Base-by-base conservation (phyloP, 2,113 vertebrate species). In the Platycercus adscitus region DNA sequence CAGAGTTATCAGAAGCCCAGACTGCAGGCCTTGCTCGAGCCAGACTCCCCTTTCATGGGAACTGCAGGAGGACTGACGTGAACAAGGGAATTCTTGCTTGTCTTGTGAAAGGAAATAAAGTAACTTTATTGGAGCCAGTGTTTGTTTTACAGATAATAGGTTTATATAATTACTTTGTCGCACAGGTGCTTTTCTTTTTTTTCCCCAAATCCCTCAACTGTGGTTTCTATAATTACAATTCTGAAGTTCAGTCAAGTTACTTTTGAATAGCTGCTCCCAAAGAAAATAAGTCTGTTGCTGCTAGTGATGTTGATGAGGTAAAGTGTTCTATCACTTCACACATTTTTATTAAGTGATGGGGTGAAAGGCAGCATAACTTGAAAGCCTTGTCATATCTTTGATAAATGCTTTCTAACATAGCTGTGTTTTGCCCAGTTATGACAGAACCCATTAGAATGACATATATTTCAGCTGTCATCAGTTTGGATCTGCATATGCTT, bases 351-450 rank as follows among this genome's bases (percentile, higher is more conserved):
- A 91, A 94, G 87, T 88, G 90, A 64, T 68, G 84, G 37, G 68
- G 91, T 97, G 94, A 96, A 96, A 96, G 82, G 88, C 91, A 96
- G 81, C 65, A 14, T 90, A 75, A 94, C 91, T 96, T 88, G 91
- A 89, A 85, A 96, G 81, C 77, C 80, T 71, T 95, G 94, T 89
- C 93, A 69, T 94, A 89, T 70, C 82, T 94, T 66, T 95, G 85
- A 91, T 72, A 49, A 86, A 92, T 93, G 91, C 91, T 94, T 83
- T 82, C 91, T 70, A 91, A 44, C 84, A 53, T 78, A 76, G 79
- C 84, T 46, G 66, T 94, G 86, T 94, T 97, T 94, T 96, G 91
- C 94, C 92, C 90, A 94, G 89, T 95, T 97, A 41, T 92, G 93
- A 94, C 91, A 95, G 86, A 92, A 78, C 12, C 46, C 88, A 91